phyloP scores from a whole-genome alignment of 1,140 invertebrate species.

The Magallana gigas region DNA sequence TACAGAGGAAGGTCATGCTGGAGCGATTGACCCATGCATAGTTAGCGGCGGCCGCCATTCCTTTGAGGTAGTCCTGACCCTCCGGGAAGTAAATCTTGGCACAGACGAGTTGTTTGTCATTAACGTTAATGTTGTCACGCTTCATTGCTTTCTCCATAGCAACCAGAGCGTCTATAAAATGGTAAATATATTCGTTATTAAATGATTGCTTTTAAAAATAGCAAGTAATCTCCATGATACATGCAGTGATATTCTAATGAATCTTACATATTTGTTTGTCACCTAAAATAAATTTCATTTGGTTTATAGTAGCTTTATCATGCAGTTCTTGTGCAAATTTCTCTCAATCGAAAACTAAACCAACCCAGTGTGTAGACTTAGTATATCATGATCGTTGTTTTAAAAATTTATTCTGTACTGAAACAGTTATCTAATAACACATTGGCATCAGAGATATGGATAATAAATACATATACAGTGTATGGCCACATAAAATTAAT shows the following conservation, averaged over 20 bases:
- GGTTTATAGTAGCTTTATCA: too few species aligned
- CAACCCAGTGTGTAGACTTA: background rate
- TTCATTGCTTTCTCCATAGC: conserved; percentile 99
- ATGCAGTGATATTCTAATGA: too few species aligned
- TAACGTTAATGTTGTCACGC: conserved; percentile 97
- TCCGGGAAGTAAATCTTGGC: conserved; percentile 93
- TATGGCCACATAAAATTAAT: too few species aligned
- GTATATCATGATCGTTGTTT: background rate
- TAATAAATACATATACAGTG: too few species aligned
- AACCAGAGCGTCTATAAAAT: conserved; percentile 91
- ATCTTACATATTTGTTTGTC: background rate
- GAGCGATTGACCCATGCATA: conserved; percentile 99
- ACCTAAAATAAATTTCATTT: background rate
- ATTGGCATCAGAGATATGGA: too few species aligned
- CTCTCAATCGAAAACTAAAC: too few species aligned
- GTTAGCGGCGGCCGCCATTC: conserved; percentile 99
- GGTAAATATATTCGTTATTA: conserved; percentile 42
- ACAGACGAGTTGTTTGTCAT: conserved; percentile 98
- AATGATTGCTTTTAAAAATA: background rate
- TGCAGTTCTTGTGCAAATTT: too few species aligned
- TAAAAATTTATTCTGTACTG: too few species aligned
- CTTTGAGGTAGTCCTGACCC: conserved; percentile 98
- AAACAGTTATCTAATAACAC: too few species aligned
- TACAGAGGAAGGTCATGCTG: conserved; percentile 98
- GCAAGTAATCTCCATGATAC: too few species aligned